Evolutionary conservation across 2,113 vertebrate genomes (phyloP).

Genomic region (Sorex fumeus): DNA sequence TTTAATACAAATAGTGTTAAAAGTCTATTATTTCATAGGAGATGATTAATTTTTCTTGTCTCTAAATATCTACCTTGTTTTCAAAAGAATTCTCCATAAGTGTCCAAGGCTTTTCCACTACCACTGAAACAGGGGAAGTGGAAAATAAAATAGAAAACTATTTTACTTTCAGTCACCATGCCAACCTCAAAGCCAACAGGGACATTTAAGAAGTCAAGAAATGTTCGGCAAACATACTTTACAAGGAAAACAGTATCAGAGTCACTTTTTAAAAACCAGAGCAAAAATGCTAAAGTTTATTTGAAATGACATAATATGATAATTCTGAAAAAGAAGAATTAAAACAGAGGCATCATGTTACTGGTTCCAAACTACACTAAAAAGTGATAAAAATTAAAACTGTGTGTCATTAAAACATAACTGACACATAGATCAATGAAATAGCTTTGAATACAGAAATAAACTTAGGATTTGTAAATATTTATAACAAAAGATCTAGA

Average conservation of each 20-base stretch:
- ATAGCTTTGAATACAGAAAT: too few relatives aligned
- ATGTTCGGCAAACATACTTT: slow-evolving; percentile 10
- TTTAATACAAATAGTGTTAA: slow-evolving; percentile 15
- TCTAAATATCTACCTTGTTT: background rate
- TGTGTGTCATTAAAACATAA: too few relatives aligned
- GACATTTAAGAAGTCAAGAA: slow-evolving; percentile 8
- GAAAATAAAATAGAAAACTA: slow-evolving; percentile 4
- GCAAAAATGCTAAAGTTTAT: too few relatives aligned
- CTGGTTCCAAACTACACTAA: too few relatives aligned
- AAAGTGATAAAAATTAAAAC: too few relatives aligned
- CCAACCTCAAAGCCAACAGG: slow-evolving; percentile 13
- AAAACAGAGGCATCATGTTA: too few relatives aligned
- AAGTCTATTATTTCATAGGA: background rate
- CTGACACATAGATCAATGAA: too few relatives aligned
- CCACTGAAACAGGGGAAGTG: slow-evolving; percentile 33
- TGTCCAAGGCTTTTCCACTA: background rate
- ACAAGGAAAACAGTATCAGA: background rate
- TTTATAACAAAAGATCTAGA: too few relatives aligned
- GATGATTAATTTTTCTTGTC: slow-evolving; percentile 44
- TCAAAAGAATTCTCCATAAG: slow-evolving; percentile 19
- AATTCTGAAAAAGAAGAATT: too few relatives aligned
- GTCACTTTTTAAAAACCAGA: background rate
- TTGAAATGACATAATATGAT: too few relatives aligned
- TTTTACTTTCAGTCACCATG: background rate
- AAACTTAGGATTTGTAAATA: too few relatives aligned